phyloP scores from a whole-genome alignment of 2,888 invertebrate genomes.

The Lasioglossum oenotherae region DNA sequence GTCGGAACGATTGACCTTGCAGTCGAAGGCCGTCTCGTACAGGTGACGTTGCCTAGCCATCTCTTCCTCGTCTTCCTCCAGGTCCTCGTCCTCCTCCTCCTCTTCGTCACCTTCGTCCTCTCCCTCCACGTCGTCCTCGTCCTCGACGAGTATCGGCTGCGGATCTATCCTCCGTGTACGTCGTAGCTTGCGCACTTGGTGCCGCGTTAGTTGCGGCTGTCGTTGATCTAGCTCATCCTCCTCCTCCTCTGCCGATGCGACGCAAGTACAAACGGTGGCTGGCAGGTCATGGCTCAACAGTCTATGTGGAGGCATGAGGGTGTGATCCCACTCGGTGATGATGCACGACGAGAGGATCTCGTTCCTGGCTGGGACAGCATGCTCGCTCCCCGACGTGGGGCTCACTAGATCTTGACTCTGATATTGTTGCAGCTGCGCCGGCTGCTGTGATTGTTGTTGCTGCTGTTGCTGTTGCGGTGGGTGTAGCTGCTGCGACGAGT shows the following conservation, averaged over 20 bases:
- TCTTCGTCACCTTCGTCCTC: constrained; percentile 86
- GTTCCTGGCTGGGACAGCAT: constrained; percentile 74
- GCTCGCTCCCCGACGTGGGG: constrained; percentile 78
- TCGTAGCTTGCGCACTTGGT: constrained; percentile 85
- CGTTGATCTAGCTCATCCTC: constrained; percentile 87
- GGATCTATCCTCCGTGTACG: constrained; percentile 89
- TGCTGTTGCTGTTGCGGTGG: constrained; percentile 29
- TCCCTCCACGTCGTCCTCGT: constrained; percentile 85
- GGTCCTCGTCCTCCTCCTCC: constrained; percentile 86
- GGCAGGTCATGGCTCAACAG: constrained; percentile 86
- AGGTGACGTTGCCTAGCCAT: constrained; percentile 89
- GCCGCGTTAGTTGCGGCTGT: constrained; percentile 77
- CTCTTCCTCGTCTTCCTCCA: constrained; percentile 86
- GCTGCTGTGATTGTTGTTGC: constrained; percentile 53
- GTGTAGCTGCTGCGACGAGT: constrained; percentile 77
- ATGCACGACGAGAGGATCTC: constrained; percentile 82
- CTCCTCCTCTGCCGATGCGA: constrained; percentile 85
- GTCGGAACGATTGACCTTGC: constrained; percentile 92
- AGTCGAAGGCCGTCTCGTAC: constrained; percentile 96
- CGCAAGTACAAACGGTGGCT: constrained; percentile 89
- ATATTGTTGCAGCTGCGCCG: constrained; percentile 58
- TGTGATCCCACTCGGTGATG: constrained; percentile 84
- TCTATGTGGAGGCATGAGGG: constrained; percentile 91
- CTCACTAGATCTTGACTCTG: constrained; percentile 75
- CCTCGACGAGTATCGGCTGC: constrained; percentile 88